These are phyloP conservation scores for Hetaerina titia DNA, from an alignment of 2,888 invertebrate genomes.

Conservation along the genomic window DNA sequence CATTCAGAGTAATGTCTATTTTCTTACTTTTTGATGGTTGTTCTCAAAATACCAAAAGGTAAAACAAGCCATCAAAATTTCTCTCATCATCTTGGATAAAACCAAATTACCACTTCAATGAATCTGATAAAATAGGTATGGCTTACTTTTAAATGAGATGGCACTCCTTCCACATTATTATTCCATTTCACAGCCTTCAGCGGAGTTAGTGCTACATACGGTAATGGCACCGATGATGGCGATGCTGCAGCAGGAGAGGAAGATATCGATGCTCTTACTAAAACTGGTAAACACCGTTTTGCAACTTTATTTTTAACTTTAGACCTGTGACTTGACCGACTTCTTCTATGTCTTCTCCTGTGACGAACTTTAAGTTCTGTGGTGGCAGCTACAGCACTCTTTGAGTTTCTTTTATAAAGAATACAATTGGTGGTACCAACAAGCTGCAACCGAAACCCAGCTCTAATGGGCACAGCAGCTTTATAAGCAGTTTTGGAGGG, in stretches of 20 bases:
- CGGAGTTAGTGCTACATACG: conserved; percentile 49
- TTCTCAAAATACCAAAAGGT: too few species aligned
- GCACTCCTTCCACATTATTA: background rate
- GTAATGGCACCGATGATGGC: conserved; percentile 38
- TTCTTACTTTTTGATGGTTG: too few species aligned
- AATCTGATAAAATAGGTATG: background rate
- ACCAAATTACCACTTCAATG: background rate
- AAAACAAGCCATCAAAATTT: too few species aligned
- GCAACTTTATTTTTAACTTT: background rate
- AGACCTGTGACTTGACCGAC: background rate
- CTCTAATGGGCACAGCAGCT: conserved; percentile 36
- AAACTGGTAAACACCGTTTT: background rate
- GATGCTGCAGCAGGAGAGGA: conserved; percentile 36
- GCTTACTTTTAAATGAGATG: conserved; percentile 48
- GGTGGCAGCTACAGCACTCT: conserved; percentile 25
- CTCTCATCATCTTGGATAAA: background rate
- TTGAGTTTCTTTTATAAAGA: conserved; percentile 46
- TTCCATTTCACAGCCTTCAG: conserved; percentile 46
- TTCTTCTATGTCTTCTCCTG: conserved; percentile 46
- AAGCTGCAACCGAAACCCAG: conserved; percentile 55
- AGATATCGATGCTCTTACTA: background rate
- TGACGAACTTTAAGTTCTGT: conserved; percentile 60
- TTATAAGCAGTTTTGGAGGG: background rate
- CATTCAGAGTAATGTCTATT: too few species aligned
- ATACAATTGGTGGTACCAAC: conserved; percentile 20